phyloP scores from a whole-genome alignment of 1,140 invertebrate genomes.

The Maniola jurtina region DNA sequence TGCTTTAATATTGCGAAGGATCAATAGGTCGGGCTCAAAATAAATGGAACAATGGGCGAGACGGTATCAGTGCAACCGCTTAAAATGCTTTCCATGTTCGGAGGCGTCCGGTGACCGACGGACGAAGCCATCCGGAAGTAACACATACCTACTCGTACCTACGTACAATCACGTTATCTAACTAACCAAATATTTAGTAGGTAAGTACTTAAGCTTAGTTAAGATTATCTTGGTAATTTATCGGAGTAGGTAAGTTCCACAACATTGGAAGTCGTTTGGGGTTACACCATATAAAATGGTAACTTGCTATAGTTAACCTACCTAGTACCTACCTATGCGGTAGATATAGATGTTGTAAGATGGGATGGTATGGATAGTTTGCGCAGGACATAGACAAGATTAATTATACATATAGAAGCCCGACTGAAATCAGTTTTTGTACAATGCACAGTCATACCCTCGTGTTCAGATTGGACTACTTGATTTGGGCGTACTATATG shows the following conservation, averaged over 20 bases:
- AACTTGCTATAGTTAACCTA: too few species aligned
- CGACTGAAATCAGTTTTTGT: too few species aligned
- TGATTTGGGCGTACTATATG: too few species aligned
- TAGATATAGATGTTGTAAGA: too few species aligned
- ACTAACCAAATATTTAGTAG: constrained; percentile 3
- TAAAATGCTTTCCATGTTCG: constrained; percentile 77
- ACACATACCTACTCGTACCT: constrained; percentile 41
- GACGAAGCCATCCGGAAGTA: constrained; percentile 56
- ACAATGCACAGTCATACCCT: too few species aligned
- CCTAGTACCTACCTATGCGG: too few species aligned
- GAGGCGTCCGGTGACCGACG: constrained; percentile 55
- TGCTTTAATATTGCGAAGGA: constrained; percentile 39
- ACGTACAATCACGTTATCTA: constrained; percentile 44
- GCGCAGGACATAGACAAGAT: too few species aligned
- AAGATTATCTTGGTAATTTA: background rate
- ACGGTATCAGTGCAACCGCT: constrained; percentile 56
- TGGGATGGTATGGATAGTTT: too few species aligned
- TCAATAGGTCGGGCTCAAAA: constrained; percentile 61
- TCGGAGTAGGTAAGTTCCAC: background rate
- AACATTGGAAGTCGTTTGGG: too few species aligned
- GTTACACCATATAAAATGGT: too few species aligned
- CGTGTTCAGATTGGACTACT: too few species aligned
- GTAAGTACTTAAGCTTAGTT: background rate
- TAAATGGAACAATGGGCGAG: constrained; percentile 64
- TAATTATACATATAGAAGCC: too few species aligned